These are phyloP conservation scores for Onychostruthus taczanowskii DNA, from an alignment of 2,113 vertebrate genomes.

Conservation along the genomic window DNA sequence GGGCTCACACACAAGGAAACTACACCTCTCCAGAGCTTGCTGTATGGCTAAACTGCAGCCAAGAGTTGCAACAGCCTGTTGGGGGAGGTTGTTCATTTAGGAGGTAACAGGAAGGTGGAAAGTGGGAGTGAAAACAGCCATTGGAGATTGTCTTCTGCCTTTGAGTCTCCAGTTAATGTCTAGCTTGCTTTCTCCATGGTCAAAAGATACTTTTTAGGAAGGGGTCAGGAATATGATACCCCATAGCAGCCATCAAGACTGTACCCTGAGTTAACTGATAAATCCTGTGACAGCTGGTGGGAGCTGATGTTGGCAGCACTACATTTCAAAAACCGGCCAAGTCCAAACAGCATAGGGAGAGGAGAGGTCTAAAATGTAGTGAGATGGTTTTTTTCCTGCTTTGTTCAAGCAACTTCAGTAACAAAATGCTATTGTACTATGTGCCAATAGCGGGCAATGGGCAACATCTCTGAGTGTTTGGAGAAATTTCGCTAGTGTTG, in stretches of 20 bases:
- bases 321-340: background rate
- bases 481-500: background rate
- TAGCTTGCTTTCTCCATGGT: background rate
- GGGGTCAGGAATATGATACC: background rate
- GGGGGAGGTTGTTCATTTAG: background rate
- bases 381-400: background rate
- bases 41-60: rapidly evolving
- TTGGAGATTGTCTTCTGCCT: background rate
- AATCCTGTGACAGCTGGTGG: background rate
- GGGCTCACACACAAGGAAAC: background rate
- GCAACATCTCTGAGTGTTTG: background rate
- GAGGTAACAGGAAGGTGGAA: background rate
- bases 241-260: background rate
- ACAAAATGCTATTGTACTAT: background rate
- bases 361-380: background rate
- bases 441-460: background rate
- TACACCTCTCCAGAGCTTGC: rapidly evolving
- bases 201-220: background rate
- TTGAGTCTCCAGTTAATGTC: background rate
- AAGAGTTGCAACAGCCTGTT: background rate
- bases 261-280: background rate
- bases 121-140: background rate
- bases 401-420: background rate
- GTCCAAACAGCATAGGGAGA: background rate
- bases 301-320: background rate